Evolutionary conservation across 2,113 vertebrate species (phyloP), one percentile per base, ranked within the genome.

Genomic region (Trachemys scripta): DNA sequence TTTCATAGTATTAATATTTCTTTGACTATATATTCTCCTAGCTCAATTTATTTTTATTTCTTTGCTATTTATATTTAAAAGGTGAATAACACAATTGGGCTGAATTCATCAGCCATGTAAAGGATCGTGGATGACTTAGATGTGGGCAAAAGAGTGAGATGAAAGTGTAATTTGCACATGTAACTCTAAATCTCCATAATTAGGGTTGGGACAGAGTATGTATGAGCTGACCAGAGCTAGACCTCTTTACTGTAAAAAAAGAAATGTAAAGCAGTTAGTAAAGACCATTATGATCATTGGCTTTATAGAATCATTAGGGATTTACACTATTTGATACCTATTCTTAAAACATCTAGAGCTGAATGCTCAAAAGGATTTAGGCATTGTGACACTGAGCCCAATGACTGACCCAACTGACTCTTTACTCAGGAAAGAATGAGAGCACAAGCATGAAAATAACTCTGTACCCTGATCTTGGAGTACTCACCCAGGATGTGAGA

Each of bases 141-240:
- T 79, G 17, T 53, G 62, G 5, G 85, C 25, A 92, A 89, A 95
- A 89, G 54, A 56, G 29, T 42, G n/a, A 65, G 22, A n/a, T 78
- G 38, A 35, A 87, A 85, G 20, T 81, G 20, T 38, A 69, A 8
- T 83, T 94, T 82, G 22, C 17, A 6, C 82, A 85, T 27, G 5
- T 1, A 65, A 38, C 38, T 25, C 59, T 78, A 72, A 65, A 80
- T 0, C 2, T 80, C 0, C 0, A 11, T 88, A 45, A 25, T 80
- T 62, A 29, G 1, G 3, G 51, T 90, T 87, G 35, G 1, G 38
- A n/a, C 80, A 85, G 25, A 78, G 14, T 42, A 4, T 65, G 17
- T 69, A 14, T 69, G 35, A 69, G 42, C 27, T 76, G 42, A 45
- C 38, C 17, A 76, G 42, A 25, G 38, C 42, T 42, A 42, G 72